Conservation (phyloP, 1,140 invertebrate genomes). For the Laupala kohalensis region DNA sequence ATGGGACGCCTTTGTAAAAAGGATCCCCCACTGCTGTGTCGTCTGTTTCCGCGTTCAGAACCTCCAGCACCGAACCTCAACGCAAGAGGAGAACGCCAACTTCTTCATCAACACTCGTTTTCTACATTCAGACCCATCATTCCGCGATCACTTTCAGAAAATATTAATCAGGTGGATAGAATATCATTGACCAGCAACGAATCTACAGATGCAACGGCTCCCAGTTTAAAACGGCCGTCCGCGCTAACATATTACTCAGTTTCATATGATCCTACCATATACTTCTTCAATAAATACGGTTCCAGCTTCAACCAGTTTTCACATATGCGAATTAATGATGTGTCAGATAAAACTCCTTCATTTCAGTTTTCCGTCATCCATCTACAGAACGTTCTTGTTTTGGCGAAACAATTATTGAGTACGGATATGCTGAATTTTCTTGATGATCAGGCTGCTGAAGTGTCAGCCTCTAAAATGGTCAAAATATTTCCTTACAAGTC, state of each 20-base stretch:
- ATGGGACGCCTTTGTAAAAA: conserved; percentile 70
- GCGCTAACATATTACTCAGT: conserved; percentile 49
- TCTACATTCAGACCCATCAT: conserved; percentile 56
- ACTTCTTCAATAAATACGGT: conserved; percentile 84
- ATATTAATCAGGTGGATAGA: conserved; percentile 43
- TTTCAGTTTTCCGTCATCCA: conserved; percentile 53
- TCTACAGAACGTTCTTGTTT: conserved; percentile 56
- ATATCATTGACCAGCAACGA: conserved; percentile 4
- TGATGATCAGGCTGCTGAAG: conserved; percentile 70
- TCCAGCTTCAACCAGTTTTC: conserved; percentile 84
- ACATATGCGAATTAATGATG: conserved; percentile 57
- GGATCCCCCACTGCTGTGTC: conserved; percentile 65
- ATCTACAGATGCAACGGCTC: background rate
- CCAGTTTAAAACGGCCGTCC: conserved; percentile 25
- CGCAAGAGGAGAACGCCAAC: conserved; percentile 23
- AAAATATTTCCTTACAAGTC: conserved; percentile 76
- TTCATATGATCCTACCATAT: conserved; percentile 63
- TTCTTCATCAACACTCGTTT: conserved; percentile 33
- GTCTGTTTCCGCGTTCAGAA: conserved; percentile 68
- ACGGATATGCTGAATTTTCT: conserved; percentile 57
- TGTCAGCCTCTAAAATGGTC: conserved; percentile 47
- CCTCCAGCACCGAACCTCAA: conserved; percentile 33
- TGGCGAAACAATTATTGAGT: conserved; percentile 74
- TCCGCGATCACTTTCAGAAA: conserved; percentile 78
- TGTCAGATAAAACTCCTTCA: conserved; percentile 45